Percentiles rank a stretch among this genome's conserved stretches.
phyloP scores from a whole-genome alignment of 2,888 invertebrate species.

The Electrophaes corylata region DNA sequence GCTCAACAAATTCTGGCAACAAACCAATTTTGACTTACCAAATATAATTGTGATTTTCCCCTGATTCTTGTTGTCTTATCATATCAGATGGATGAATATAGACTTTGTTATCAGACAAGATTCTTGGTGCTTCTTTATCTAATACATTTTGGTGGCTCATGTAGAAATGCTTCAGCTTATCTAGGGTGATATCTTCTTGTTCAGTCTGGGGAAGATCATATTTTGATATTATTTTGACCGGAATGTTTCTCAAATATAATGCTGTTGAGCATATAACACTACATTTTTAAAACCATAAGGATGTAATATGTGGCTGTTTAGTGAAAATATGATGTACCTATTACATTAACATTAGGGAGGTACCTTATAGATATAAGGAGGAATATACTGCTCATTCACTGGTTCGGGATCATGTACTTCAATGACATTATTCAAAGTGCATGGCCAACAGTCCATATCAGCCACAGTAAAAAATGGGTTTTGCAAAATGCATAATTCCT shows the following conservation, averaged over 20 bases:
- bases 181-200: slow-evolving; percentile 81
- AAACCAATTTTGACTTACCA: no score
- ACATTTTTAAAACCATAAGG: no score
- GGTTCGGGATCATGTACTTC: slow-evolving; percentile 85
- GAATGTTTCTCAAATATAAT: no score
- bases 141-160: slow-evolving; percentile 84
- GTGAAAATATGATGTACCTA: no score
- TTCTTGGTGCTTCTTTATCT: slow-evolving; percentile 85
- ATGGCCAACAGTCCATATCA: slow-evolving; percentile 95
- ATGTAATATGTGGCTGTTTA: no score
- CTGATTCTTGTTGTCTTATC: slow-evolving; percentile 50
- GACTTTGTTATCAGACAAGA: slow-evolving; percentile 71
- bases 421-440: slow-evolving; percentile 87
- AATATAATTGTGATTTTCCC: slow-evolving; percentile 56
- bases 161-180: slow-evolving; percentile 84
- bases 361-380: slow-evolving; percentile 85
- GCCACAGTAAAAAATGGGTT: slow-evolving; percentile 92
- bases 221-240: neutral
- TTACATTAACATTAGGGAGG: neutral
- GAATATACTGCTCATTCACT: slow-evolving; percentile 59
- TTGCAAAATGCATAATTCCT: slow-evolving; percentile 92
- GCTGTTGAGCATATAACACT: no score
- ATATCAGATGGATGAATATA: slow-evolving; percentile 69
- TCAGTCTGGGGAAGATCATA: slow-evolving; percentile 75
- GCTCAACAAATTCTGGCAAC: no score